Evolutionary conservation across 1,140 invertebrate species (phyloP).

Genomic region (Drosophila oshimai): DNA sequence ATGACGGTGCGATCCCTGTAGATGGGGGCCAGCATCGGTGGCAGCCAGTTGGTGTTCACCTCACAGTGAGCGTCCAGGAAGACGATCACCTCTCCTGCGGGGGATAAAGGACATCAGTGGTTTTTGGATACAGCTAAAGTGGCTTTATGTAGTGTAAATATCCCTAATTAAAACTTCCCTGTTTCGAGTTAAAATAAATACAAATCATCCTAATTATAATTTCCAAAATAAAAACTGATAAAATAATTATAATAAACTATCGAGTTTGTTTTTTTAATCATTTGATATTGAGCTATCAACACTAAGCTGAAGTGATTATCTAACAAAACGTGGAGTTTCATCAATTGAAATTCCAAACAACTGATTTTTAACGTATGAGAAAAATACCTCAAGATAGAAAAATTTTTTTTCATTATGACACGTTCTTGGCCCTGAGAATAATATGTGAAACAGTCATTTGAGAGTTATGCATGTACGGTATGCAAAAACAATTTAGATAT

Average conservation of each 20-base stretch:
- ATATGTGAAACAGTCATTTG: background rate
- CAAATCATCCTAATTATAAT: too few relatives aligned
- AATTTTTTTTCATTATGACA: background rate
- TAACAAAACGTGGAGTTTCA: background rate
- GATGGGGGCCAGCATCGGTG: slow-evolving; percentile 97
- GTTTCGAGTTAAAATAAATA: too few relatives aligned
- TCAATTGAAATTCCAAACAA: background rate
- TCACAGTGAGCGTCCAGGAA: slow-evolving; percentile 98
- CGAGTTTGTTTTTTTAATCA: background rate
- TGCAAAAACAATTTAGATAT: background rate
- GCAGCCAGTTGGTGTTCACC: slow-evolving; percentile 98
- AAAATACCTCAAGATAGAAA: background rate
- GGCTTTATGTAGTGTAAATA: too few relatives aligned
- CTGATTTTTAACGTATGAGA: background rate
- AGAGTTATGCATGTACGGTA: too few relatives aligned
- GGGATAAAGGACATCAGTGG: background rate
- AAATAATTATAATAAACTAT: too few relatives aligned
- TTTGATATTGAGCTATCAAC: background rate
- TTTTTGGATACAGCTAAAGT: too few relatives aligned
- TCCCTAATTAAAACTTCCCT: too few relatives aligned
- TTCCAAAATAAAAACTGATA: too few relatives aligned
- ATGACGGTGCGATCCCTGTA: slow-evolving; percentile 93
- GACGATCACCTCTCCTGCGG: slow-evolving; percentile 96
- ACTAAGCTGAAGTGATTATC: too few relatives aligned
- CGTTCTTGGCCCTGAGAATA: background rate